phyloP scores from a whole-genome alignment of 2,113 vertebrate genomes.

The Lophochroa leadbeateri region DNA sequence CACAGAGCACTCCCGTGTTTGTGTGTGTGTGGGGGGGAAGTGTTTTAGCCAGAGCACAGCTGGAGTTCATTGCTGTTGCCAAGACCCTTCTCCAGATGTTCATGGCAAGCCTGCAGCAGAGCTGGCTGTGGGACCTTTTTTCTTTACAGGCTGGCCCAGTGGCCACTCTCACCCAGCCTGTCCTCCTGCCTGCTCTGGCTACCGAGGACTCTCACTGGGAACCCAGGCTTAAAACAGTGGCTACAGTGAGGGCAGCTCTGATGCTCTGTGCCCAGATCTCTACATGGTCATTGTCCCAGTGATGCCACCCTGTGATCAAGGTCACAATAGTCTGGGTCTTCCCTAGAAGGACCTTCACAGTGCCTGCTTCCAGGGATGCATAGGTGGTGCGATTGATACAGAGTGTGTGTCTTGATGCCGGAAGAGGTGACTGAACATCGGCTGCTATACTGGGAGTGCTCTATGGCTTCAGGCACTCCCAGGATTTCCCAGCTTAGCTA shows the following conservation, averaged over 20 bases:
- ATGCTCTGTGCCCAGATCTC: background rate
- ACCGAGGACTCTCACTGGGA: background rate
- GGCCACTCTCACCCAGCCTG: background rate
- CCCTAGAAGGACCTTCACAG: background rate
- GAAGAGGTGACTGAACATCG: background rate
- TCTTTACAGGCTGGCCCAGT: background rate
- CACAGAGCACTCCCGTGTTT: background rate
- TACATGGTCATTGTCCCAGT: background rate
- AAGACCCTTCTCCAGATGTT: background rate
- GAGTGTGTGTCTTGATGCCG: background rate
- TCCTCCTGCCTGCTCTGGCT: fast-evolving
- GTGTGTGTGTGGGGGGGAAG: fast-evolving
- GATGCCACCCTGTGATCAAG: background rate
- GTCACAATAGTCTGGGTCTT: background rate
- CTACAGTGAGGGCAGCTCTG: background rate
- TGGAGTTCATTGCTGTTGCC: background rate
- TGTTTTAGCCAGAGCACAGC: background rate
- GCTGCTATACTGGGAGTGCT: background rate
- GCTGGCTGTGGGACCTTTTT: background rate
- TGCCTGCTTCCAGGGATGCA: background rate
- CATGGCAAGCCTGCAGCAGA: background rate
- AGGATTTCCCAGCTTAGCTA: background rate
- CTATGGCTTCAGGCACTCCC: background rate
- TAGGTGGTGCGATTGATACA: fast-evolving
- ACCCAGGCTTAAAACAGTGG: background rate